Base-by-base conservation (phyloP, 2,113 vertebrate genomes). In the Macaca nemestrina region DNA sequence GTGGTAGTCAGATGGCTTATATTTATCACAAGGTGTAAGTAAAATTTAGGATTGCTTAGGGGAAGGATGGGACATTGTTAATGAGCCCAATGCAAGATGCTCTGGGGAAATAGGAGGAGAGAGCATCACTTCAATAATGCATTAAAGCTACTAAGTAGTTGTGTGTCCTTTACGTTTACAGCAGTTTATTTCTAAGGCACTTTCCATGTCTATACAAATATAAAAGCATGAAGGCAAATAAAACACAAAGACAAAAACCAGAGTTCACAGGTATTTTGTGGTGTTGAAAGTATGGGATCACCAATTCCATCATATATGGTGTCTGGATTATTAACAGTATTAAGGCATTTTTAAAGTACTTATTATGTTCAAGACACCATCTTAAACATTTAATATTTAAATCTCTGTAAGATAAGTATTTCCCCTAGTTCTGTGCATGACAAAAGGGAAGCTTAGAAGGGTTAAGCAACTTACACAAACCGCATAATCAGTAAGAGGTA, bases 361-460 rank as follows among this genome's bases (percentile, higher is more conserved):
- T 78, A 14, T 6, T 61, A 13, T 72, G 12, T 87, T 38, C 25
- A 64, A 70, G n/a, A 22, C 55, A 89, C 32, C 45, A 70, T 83
- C 70, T 59, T 55, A 73, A 61, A 89, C 45, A 88, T 6, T 89
- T 80, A 16, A 67, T 93, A 92, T 96, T 67, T 82, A 75, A 91
- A 88, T 79, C 75, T 84, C 79, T 88, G 11, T 79, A 25, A 52
- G 43, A 55, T 85, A 59, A 43, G 2, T 91, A 43, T 75, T 86
- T 89, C 1, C 59, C 25, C 57, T 73, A 23, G 32, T 91, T 89
- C 43, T 92, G 67, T 50, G n/a, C 35, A 73, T 55, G 68, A 82
- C 73, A 85, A 93, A 92, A 89, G 79, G 59, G 83, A 95, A 91
- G 43, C 55, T 68, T 38, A 32, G 81, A 92, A 87, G 40, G 38